Evolutionary conservation across 2,113 vertebrate species (phyloP), one percentile per base, ranked within the genome.

Genomic region (Chascanopsetta lugubris): DNA sequence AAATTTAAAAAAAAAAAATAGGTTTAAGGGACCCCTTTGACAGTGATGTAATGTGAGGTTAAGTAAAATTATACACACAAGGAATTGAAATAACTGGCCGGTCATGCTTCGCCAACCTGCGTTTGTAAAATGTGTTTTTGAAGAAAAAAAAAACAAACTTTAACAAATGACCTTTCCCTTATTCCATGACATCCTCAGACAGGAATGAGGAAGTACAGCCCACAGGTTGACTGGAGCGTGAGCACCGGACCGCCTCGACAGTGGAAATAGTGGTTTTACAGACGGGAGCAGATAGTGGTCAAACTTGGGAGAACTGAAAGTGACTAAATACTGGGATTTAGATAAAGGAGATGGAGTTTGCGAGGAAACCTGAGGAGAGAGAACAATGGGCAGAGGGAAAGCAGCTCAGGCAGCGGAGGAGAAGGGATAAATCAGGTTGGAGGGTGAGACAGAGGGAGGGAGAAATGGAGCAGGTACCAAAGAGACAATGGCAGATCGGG

Each of bases 381-480:
- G 38, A 42, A 18, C 38, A 42, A 84, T 62, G 9, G 25, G 9
- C 29, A 38, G 29, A 55, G 61, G 5, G 27, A 61, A 67, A 55
- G 5, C 12, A 56, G 47, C 17, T 42, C 38, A 42, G 42, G 64
- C 54, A 58, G 47, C 61, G 17, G n/a, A 42, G 38, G 38, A 18
- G 59, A 40, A 18, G 21, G 21, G 54, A 61, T 48, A 38, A 70
- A 65, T 63, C 40, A 56, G 36, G 22, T 29, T 30, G 32, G 32
- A 60, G 46, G 57, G 43, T 59, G 24, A 47, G 69, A 64, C 15
- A 30, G 54, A 40, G 54, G 20, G 60, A 61, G 49, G 38, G 38
- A 8, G n/a, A 42, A 6, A 69, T 34, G 38, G 53, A 77, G 66
- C 65, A 53, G 21, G 27, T 74, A 51, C 51, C 36, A 72, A 77